phyloP scores from a whole-genome alignment of 1,140 invertebrate species.

The Euglossa dilemma region DNA sequence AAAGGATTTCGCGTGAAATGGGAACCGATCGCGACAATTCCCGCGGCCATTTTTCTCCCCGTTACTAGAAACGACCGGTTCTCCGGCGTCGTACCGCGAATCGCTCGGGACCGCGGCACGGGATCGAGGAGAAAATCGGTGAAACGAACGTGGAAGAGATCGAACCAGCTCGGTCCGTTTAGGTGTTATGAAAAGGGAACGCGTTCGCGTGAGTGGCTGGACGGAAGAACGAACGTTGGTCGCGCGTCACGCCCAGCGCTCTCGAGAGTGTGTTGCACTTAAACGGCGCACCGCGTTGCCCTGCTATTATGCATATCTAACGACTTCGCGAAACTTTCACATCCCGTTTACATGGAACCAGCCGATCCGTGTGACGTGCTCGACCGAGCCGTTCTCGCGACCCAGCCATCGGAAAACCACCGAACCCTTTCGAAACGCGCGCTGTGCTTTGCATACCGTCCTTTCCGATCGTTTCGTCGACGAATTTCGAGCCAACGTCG shows the following conservation, averaged over 20 bases:
- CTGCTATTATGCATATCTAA: constrained; percentile 70
- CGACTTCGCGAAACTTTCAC: constrained; percentile 71
- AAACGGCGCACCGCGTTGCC: constrained; percentile 46
- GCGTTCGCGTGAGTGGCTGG: background rate
- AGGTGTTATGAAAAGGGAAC: background rate
- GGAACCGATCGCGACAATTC: constrained; percentile 11
- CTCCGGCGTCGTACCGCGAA: background rate
- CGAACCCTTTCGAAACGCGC: constrained; percentile 7
- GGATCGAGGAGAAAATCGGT: constrained; percentile 11
- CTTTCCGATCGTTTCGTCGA: background rate
- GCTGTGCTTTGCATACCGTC: background rate
- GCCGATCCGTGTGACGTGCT: constrained; percentile 57
- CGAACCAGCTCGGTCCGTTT: background rate
- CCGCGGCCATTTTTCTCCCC: background rate
- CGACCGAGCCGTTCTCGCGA: constrained; percentile 66
- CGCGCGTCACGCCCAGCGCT: constrained; percentile 63
- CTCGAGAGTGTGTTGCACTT: constrained; percentile 35
- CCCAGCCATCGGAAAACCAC: constrained; percentile 54
- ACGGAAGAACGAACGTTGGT: constrained; percentile 15
- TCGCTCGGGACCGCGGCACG: background rate
- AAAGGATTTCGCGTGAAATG: constrained; percentile 1
- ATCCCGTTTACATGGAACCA: constrained; percentile 65
- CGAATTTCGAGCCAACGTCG: background rate
- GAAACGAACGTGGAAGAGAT: constrained; percentile 23
- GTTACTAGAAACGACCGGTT: constrained; percentile 21